These are phyloP conservation scores for Protonemura montana DNA, from an alignment of 2,888 invertebrate species.

Conservation along the genomic window DNA sequence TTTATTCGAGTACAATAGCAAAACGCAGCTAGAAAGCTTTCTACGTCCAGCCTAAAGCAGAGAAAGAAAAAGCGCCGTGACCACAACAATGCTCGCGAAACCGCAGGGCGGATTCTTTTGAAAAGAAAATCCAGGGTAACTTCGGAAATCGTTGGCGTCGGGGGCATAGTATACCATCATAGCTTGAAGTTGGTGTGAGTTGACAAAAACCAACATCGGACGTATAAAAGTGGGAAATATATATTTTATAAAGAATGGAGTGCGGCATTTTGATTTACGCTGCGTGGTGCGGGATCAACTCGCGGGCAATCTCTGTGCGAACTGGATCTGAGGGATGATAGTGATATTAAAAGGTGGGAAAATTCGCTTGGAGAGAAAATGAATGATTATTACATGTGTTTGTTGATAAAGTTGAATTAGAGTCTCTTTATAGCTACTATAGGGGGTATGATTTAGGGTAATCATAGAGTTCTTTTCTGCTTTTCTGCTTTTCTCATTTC, in stretches of 20 bases:
- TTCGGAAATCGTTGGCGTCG: neutral
- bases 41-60: neutral
- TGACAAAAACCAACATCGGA: neutral
- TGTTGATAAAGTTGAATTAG: too few relatives aligned
- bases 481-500: too few relatives aligned
- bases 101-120: neutral
- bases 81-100: neutral
- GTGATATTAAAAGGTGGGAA: too few relatives aligned
- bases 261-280: slow-evolving; percentile 5
- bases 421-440: too few relatives aligned
- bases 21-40: neutral
- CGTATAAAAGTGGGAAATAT: neutral
- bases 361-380: too few relatives aligned
- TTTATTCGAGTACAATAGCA: neutral
- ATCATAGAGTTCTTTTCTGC: too few relatives aligned
- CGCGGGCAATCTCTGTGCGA: neutral
- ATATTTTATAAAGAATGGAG: neutral
- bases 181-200: neutral
- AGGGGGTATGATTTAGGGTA: too few relatives aligned
- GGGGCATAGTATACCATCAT: neutral
- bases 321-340: too few relatives aligned
- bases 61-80: neutral
- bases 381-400: too few relatives aligned
- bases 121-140: neutral
- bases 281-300: neutral